Percentiles rank a stretch among this genome's conserved stretches.
phyloP scores from a whole-genome alignment of 2,888 invertebrate genomes.

The Calameuta idolon region DNA sequence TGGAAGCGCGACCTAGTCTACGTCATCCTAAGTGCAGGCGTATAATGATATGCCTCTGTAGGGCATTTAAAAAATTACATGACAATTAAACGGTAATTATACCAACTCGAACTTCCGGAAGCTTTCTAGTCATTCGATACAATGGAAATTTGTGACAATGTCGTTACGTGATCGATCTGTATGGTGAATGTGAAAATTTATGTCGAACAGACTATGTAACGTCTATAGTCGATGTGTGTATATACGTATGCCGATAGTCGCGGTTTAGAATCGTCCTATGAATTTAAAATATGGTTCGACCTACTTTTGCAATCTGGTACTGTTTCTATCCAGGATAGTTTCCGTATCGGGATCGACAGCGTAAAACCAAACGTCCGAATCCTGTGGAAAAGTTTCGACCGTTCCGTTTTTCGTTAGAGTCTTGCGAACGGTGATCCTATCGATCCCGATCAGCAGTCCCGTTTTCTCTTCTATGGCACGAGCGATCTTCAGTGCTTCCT shows the following conservation, averaged over 20 bases:
- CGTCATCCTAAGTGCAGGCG: not conserved
- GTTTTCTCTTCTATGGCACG: conserved; percentile 78
- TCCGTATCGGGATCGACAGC: conserved; percentile 84
- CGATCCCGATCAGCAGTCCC: conserved; percentile 83
- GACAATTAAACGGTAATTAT: not conserved
- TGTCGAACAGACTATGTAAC: not conserved
- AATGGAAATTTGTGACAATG: not conserved
- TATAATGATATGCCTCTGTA: not conserved
- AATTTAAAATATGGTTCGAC: not conserved
- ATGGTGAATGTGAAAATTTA: not conserved
- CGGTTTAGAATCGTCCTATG: not conserved
- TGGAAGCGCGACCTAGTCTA: not conserved
- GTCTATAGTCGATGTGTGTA: not conserved
- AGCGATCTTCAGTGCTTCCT: conserved; percentile 71
- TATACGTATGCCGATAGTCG: not conserved
- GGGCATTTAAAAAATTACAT: not conserved
- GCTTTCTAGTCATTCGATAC: not conserved
- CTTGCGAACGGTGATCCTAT: conserved; percentile 84
- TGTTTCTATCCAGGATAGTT: conserved; percentile 79
- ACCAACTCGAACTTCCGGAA: not conserved
- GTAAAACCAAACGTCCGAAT: conserved; percentile 91
- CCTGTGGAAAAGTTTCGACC: conserved; percentile 74
- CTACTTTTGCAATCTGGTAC: conserved; percentile 77
- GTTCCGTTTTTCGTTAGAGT: conserved; percentile 81
- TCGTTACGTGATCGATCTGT: not conserved